These are phyloP conservation scores for Sarcophaga subvicina DNA, from an alignment of 2,888 invertebrate genomes.

Conservation along the genomic window DNA sequence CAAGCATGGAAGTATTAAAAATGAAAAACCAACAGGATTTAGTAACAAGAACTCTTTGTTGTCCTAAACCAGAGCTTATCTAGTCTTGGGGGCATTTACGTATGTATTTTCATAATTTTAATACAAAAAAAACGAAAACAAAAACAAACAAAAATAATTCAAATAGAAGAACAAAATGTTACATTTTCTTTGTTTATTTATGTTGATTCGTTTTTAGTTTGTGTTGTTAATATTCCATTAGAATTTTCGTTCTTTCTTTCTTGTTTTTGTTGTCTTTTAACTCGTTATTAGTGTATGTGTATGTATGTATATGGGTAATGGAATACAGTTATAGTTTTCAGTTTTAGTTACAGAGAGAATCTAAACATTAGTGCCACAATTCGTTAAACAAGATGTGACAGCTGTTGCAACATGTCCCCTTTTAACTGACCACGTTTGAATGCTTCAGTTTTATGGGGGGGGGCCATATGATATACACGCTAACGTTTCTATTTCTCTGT, in stretches of 20 bases:
- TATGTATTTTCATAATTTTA: slow-evolving; percentile 3
- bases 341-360: slow-evolving; percentile 16
- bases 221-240: slow-evolving; percentile 65
- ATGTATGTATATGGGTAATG: not conserved
- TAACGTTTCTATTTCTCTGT: not conserved
- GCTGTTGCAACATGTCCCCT: slow-evolving; percentile 69
- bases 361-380: slow-evolving; percentile 64
- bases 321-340: slow-evolving; percentile 40
- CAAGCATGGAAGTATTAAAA: not conserved
- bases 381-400: slow-evolving; percentile 69
- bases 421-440: slow-evolving; percentile 68
- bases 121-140: no score
- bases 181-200: slow-evolving; percentile 47
- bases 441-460: slow-evolving; percentile 61
- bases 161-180: slow-evolving; percentile 20
- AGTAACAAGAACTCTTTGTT: not conserved
- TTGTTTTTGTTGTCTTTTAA: no score
- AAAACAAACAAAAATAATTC: slow-evolving; percentile 43
- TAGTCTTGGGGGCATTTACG: not conserved
- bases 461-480: slow-evolving; percentile 5
- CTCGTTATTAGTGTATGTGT: no score
- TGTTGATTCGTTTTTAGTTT: slow-evolving; percentile 51
- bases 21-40: not conserved
- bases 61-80: not conserved
- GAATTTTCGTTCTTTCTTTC: not conserved